These are phyloP conservation scores for Ophthalmolycus amberensis DNA, from an alignment of 2,113 vertebrate genomes.

Conservation along the genomic window DNA sequence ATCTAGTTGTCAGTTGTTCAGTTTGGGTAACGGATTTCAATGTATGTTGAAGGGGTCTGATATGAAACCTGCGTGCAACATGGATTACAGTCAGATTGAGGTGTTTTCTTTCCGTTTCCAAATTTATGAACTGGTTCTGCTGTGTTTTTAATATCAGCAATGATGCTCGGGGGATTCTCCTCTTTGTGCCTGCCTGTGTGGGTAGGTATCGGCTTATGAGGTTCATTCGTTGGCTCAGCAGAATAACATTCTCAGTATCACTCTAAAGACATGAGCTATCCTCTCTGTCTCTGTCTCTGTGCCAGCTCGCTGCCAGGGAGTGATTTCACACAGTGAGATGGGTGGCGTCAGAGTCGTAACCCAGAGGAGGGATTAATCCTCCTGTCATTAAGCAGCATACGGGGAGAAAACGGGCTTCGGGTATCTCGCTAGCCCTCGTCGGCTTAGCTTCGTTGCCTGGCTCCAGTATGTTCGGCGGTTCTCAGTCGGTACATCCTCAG, in stretches of 20 bases:
- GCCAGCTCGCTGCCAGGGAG: conserved; percentile 45
- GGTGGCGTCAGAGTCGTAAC: conserved; percentile 50
- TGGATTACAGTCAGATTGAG: not conserved
- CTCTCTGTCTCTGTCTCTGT: conserved; percentile 34
- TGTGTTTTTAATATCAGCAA: conserved; percentile 22
- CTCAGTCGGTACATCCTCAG: conserved; percentile 28
- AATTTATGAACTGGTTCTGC: not conserved
- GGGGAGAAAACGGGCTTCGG: conserved; percentile 30
- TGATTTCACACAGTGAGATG: conserved; percentile 61
- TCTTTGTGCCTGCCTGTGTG: conserved; percentile 31
- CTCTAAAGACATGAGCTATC: conserved; percentile 43
- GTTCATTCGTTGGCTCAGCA: conserved; percentile 36
- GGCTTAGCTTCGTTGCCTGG: conserved; percentile 47
- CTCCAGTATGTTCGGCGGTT: conserved; percentile 38
- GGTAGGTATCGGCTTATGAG: conserved; percentile 26
- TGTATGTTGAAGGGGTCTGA: not conserved
- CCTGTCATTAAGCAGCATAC: conserved; percentile 60
- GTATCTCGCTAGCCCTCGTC: conserved; percentile 26
- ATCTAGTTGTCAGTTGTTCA: conserved; percentile 1
- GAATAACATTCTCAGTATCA: conserved; percentile 46
- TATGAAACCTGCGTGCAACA: not conserved
- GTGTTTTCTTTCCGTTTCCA: not conserved
- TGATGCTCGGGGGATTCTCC: conserved; percentile 19
- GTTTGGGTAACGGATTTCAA: conserved; percentile 11
- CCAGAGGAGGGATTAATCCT: conserved; percentile 64